phyloP scores from a whole-genome alignment of 2,888 invertebrate species.

The Agrochola lychnidis region DNA sequence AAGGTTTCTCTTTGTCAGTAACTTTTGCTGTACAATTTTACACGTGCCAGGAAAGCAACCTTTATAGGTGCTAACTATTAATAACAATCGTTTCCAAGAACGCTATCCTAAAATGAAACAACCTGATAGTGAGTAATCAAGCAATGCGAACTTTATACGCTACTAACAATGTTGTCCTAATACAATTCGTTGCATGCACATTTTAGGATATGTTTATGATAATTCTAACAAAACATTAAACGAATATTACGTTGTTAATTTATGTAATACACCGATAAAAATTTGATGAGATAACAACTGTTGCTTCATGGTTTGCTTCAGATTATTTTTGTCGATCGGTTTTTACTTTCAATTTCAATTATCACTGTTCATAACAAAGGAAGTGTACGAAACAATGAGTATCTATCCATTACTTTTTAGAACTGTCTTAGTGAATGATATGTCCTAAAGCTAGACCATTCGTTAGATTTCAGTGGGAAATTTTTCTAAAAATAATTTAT shows the following conservation, averaged over 20 bases:
- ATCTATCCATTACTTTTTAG: background rate
- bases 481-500: background rate
- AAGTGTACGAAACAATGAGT: background rate
- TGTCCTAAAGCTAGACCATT: background rate
- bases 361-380: background rate
- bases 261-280: conserved; percentile 24
- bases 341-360: conserved; percentile 11
- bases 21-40: conserved; percentile 20
- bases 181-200: conserved; percentile 48
- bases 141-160: conserved; percentile 42
- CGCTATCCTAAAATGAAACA: conserved; percentile 45
- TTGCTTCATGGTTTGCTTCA: conserved; percentile 13
- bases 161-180: conserved; percentile 45
- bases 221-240: conserved; percentile 46
- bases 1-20: conserved; percentile 6
- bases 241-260: conserved; percentile 18
- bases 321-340: conserved; percentile 3
- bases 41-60: conserved; percentile 25
- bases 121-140: conserved; percentile 33
- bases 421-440: background rate
- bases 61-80: background rate
- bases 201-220: conserved; percentile 56
- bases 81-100: conserved; percentile 30
- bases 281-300: conserved; percentile 22
- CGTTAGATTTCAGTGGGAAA: background rate